Percentiles rank a stretch among this genome's conserved stretches.
phyloP scores from a whole-genome alignment of 2,888 invertebrate species.

The Tortricodes alternella region DNA sequence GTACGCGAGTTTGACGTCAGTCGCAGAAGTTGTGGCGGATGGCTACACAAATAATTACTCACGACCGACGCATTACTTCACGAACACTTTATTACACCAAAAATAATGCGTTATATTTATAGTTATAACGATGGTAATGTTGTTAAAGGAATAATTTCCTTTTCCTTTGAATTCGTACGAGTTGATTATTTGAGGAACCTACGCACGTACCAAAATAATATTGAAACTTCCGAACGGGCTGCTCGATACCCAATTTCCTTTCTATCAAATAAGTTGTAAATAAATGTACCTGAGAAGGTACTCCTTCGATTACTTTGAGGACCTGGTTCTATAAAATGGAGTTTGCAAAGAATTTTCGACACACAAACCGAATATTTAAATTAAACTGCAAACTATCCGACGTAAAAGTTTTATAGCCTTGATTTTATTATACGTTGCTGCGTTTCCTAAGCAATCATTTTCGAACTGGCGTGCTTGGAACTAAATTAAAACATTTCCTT shows the following conservation, averaged over 20 bases:
- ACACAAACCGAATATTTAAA: background rate
- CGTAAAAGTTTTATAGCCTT: background rate
- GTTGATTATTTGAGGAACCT: conserved; percentile 22
- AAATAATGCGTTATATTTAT: conserved; percentile 10
- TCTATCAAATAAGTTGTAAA: conserved; percentile 24
- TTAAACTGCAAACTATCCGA: background rate
- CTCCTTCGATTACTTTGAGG: conserved; percentile 6
- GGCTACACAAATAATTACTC: conserved; percentile 1
- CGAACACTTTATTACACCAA: background rate
- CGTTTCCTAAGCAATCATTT: conserved; percentile 8
- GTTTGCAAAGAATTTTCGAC: background rate
- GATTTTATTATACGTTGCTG: background rate
- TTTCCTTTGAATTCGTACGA: conserved; percentile 20
- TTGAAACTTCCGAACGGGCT: conserved; percentile 11
- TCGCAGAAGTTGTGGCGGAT: background rate
- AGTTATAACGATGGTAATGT: conserved; percentile 6
- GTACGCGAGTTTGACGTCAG: conserved; percentile 13
- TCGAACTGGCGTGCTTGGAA: conserved; percentile 14
- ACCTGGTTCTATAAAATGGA: background rate
- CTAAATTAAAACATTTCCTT: conserved; percentile 25
- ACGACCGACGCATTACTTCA: conserved; percentile 1
- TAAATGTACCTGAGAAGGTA: background rate
- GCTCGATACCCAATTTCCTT: conserved; percentile 28
- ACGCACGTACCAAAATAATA: conserved; percentile 29
- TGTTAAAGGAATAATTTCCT: conserved; percentile 19